Evolutionary conservation across 2,888 invertebrate genomes (phyloP).

Genomic region (Cremastinae sp.): DNA sequence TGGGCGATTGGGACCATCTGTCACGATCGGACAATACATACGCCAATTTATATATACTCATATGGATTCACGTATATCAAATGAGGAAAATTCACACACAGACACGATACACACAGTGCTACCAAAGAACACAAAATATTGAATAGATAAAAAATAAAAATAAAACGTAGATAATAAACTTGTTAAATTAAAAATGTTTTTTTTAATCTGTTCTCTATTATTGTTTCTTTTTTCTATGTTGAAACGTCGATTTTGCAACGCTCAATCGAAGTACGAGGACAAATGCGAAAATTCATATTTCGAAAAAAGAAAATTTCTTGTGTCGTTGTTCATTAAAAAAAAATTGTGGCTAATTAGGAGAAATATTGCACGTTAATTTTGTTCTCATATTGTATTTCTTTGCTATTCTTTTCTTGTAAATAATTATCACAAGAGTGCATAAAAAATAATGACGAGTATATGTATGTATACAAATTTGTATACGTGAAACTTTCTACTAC

Average conservation of each 20-base stretch:
- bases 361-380: conserved; percentile 52
- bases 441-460: conserved; percentile 59
- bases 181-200: conserved; percentile 59
- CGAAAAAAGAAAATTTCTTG: conserved; percentile 17
- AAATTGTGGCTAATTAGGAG: neutral
- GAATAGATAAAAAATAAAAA: conserved; percentile 62
- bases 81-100: conserved; percentile 3
- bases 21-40: conserved; percentile 74
- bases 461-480: conserved; percentile 45
- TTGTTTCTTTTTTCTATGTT: conserved; percentile 39
- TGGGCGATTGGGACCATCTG: conserved; percentile 74
- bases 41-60: conserved; percentile 65
- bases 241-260: conserved; percentile 47
- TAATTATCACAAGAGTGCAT: conserved; percentile 69
- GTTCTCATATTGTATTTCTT: conserved; percentile 25
- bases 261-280: conserved; percentile 16
- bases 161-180: conserved; percentile 65
- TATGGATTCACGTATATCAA: conserved; percentile 72
- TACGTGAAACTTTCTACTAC: conserved; percentile 12
- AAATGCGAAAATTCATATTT: conserved; percentile 3
- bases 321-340: neutral
- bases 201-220: conserved; percentile 35
- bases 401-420: conserved; percentile 72
- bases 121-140: conserved; percentile 77
- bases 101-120: conserved; percentile 71